Percentiles rank a stretch among this genome's conserved stretches.
Conservation (phyloP, 2,113 vertebrate species). For the Amphilophus citrinellus region DNA sequence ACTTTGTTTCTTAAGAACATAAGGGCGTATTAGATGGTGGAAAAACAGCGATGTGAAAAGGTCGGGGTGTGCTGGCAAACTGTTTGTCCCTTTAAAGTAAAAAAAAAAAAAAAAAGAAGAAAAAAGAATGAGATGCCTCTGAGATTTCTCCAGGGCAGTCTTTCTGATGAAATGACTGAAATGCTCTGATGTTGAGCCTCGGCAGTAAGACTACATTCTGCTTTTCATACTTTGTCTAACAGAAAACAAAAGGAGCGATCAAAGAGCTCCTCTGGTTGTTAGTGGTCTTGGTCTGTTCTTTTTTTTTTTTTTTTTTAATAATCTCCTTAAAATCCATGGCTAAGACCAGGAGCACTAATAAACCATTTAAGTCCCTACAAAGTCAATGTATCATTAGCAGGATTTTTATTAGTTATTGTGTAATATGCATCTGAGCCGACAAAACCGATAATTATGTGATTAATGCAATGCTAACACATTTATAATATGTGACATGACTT, state of each 20-base stretch:
- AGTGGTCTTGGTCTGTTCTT: slow-evolving; percentile 13
- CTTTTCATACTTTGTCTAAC: slow-evolving; percentile 59
- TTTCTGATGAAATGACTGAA: slow-evolving; percentile 58
- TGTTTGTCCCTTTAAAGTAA: slow-evolving; percentile 3
- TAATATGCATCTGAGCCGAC: slow-evolving; percentile 27
- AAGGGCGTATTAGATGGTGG: slow-evolving; percentile 23
- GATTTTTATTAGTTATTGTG: slow-evolving; percentile 12
- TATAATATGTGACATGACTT: neutral
- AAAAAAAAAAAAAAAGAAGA: neutral
- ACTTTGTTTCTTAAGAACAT: slow-evolving; percentile 47
- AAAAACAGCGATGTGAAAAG: slow-evolving; percentile 39
- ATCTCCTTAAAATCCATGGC: neutral
- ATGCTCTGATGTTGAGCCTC: slow-evolving; percentile 57
- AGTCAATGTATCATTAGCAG: slow-evolving; percentile 30
- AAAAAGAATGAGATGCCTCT: neutral
- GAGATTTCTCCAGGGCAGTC: slow-evolving; percentile 39
- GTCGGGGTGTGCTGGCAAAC: slow-evolving; percentile 19
- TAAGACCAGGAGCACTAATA: slow-evolving; percentile 20
- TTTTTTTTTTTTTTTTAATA: neutral
- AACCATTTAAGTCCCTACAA: slow-evolving; percentile 20
- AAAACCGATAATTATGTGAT: slow-evolving; percentile 32
- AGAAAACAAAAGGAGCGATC: slow-evolving; percentile 67
- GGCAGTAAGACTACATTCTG: slow-evolving; percentile 39
- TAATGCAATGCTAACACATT: slow-evolving; percentile 26
- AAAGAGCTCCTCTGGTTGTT: slow-evolving; percentile 39